A percentile compares a stretch with the other conserved stretches of the same genome.
phyloP scores from a whole-genome alignment of 2,113 vertebrate genomes.

The Thalassoma bifasciatum region DNA sequence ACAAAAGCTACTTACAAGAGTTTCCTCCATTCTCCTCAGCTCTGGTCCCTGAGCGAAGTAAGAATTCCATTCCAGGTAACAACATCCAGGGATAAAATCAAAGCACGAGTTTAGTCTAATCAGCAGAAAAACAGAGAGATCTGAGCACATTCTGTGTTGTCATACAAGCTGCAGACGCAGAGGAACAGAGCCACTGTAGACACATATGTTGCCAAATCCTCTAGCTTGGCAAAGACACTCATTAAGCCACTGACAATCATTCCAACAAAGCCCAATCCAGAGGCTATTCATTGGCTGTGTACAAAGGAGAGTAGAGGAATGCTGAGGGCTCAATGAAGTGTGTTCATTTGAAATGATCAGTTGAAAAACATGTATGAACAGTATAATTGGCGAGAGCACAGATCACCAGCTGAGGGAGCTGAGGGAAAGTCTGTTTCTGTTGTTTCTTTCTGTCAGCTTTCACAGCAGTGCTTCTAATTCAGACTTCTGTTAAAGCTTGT shows the following conservation, averaged over 20 bases:
- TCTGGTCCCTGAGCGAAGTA: slow-evolving; percentile 41
- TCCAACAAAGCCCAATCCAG: slow-evolving; percentile 82
- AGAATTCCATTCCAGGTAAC: slow-evolving; percentile 49
- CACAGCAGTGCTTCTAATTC: slow-evolving; percentile 59
- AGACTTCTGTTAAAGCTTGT: slow-evolving; percentile 40
- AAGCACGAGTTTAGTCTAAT: neutral
- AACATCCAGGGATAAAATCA: slow-evolving; percentile 51
- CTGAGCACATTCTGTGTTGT: slow-evolving; percentile 29
- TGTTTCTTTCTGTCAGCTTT: slow-evolving; percentile 59
- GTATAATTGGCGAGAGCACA: neutral
- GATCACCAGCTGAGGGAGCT: slow-evolving; percentile 55
- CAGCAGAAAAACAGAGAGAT: slow-evolving; percentile 19
- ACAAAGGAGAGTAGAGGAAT: slow-evolving; percentile 79
- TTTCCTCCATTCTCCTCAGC: slow-evolving; percentile 50
- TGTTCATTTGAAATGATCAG: slow-evolving; percentile 41
- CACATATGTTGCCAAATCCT: slow-evolving; percentile 84
- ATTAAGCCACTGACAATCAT: slow-evolving; percentile 87
- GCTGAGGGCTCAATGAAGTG: slow-evolving; percentile 54
- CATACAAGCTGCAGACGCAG: slow-evolving; percentile 37
- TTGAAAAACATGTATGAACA: slow-evolving; percentile 5
- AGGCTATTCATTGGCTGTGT: slow-evolving; percentile 79
- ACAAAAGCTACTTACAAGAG: slow-evolving; percentile 67
- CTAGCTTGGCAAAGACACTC: slow-evolving; percentile 81
- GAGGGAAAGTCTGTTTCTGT: too few species aligned
- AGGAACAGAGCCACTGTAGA: slow-evolving; percentile 63